A percentile compares a stretch with the other conserved stretches of the same genome.
Evolutionary conservation across 2,113 vertebrate species (phyloP).

Genomic region (Catharus fuscescens): DNA sequence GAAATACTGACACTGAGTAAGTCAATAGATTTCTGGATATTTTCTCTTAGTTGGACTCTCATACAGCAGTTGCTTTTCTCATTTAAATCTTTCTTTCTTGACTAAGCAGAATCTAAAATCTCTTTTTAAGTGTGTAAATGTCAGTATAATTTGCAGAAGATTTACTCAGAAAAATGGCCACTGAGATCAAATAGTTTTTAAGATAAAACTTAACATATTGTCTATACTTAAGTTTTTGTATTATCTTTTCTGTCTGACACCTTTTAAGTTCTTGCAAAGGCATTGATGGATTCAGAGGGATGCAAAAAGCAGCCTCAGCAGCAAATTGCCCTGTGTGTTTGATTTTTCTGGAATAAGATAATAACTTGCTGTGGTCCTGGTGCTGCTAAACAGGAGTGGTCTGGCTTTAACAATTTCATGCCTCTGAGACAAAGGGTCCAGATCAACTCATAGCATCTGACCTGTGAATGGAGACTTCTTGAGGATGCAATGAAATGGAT

Average conservation of each 20-base stretch:
- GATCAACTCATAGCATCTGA: background rate
- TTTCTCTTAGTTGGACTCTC: background rate
- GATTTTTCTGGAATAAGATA: background rate
- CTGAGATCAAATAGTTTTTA: background rate
- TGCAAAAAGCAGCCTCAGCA: background rate
- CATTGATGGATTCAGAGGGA: background rate
- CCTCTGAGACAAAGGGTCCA: background rate
- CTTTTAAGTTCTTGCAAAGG: background rate
- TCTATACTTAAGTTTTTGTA: background rate
- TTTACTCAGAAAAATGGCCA: background rate
- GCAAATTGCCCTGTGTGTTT: background rate
- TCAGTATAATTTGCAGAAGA: background rate
- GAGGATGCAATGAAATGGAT: background rate
- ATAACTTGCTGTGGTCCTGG: background rate
- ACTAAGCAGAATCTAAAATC: background rate
- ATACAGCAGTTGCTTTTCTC: background rate
- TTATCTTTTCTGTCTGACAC: background rate
- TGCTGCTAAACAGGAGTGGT: background rate
- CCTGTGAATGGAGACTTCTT: background rate
- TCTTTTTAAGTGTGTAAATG: background rate
- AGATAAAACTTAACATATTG: background rate
- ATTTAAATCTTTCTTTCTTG: background rate
- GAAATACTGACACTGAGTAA: background rate
- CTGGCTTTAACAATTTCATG: background rate
- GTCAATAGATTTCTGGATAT: background rate